phyloP scores from a whole-genome alignment of 1,140 invertebrate species.

The Drosophila baimaii region DNA sequence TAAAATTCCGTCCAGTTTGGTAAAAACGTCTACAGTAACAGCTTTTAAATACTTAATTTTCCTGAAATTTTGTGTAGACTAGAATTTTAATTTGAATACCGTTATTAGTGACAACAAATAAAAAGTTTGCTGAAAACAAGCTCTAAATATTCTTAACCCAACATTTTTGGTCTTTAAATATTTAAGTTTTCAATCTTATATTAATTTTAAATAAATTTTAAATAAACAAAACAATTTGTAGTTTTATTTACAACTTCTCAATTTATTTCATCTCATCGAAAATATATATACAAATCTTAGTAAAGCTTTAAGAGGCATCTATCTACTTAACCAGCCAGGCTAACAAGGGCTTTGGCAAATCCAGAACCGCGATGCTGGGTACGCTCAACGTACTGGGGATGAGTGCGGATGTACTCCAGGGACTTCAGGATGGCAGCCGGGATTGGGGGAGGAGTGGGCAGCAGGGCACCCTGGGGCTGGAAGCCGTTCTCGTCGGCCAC shows the following conservation, averaged over 20 bases:
- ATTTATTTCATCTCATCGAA: constrained; percentile 25
- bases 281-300: constrained; percentile 21
- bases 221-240: background rate
- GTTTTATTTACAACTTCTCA: background rate
- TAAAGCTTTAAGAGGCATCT: constrained; percentile 10
- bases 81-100: background rate
- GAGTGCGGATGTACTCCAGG: constrained; percentile 86
- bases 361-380: background rate
- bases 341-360: too few species aligned
- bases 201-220: background rate
- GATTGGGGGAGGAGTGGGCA: constrained; percentile 92
- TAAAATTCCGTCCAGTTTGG: background rate
- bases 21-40: background rate
- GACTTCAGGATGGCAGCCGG: constrained; percentile 88
- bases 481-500: constrained; percentile 92
- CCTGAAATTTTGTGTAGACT: background rate
- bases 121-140: background rate
- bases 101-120: constrained; percentile 7
- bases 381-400: constrained; percentile 78
- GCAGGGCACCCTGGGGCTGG: constrained; percentile 88
- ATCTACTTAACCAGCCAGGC: constrained; percentile 13
- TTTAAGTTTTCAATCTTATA: too few species aligned
- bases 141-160: too few species aligned
- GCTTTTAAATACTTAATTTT: background rate
- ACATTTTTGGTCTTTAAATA: too few species aligned